Conservation (phyloP, 2,113 vertebrate genomes). For the Gobius niger region DNA sequence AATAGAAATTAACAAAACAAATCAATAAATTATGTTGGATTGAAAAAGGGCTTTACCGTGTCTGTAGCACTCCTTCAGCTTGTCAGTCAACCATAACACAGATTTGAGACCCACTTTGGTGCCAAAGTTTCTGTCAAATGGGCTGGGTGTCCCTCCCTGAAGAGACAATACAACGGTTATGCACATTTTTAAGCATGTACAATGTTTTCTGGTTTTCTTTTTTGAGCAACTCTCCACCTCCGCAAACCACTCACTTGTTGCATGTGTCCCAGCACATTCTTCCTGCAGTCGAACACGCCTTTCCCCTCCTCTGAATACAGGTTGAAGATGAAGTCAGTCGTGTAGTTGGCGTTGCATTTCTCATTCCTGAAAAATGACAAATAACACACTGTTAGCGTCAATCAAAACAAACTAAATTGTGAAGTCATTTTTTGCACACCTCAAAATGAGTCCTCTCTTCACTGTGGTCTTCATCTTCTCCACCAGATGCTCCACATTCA, state of each 20-base stretch:
- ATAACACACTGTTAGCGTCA: neutral
- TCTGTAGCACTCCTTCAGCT: constrained; percentile 87
- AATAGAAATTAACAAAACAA: neutral
- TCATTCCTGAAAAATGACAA: constrained; percentile 78
- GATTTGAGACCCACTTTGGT: constrained; percentile 91
- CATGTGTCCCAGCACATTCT: constrained; percentile 93
- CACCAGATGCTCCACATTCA: constrained; percentile 87
- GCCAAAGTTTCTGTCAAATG: constrained; percentile 90
- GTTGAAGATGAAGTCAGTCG: constrained; percentile 89
- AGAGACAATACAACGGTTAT: neutral
- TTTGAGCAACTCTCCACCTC: too few relatives aligned
- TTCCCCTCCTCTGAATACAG: constrained; percentile 91
- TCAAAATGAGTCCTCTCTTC: constrained; percentile 88
- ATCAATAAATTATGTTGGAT: too few relatives aligned
- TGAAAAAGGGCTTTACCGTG: constrained; percentile 75
- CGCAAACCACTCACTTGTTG: constrained; percentile 80
- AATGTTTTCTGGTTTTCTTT: too few relatives aligned
- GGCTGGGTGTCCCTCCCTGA: constrained; percentile 87
- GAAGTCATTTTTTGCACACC: constrained; percentile 58
- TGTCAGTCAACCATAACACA: constrained; percentile 86
- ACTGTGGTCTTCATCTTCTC: constrained; percentile 94
- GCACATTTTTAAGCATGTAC: neutral
- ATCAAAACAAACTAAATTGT: neutral
- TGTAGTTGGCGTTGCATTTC: constrained; percentile 86
- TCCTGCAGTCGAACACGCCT: constrained; percentile 89